A percentile compares a stretch with the other conserved stretches of the same genome.
phyloP scores from a whole-genome alignment of 2,113 vertebrate genomes.

The Sporophila hypoxantha region DNA sequence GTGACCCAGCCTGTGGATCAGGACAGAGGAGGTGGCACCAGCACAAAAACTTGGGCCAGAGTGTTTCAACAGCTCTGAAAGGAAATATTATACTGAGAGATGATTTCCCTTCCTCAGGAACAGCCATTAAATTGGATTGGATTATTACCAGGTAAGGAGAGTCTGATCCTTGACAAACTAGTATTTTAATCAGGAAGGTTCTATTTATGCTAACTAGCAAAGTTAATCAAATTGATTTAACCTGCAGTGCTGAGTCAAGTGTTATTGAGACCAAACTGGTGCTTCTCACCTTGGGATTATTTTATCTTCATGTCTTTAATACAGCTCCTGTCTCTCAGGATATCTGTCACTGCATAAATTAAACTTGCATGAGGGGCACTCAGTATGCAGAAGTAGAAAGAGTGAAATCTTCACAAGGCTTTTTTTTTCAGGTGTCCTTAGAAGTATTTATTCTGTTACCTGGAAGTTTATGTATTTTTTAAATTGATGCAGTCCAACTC shows the following conservation, averaged over 20 bases:
- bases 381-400: not conserved
- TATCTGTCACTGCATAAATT: constrained; percentile 25
- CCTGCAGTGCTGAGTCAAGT: not conserved
- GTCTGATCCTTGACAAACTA: not conserved
- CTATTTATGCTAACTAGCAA: not conserved
- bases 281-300: constrained; percentile 16
- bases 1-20: not conserved
- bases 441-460: not conserved
- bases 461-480: not conserved
- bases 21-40: not conserved
- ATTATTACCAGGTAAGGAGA: not conserved
- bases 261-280: not conserved
- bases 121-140: not conserved
- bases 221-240: constrained; percentile 5
- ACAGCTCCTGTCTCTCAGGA: constrained; percentile 4
- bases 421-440: not conserved
- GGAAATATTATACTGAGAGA: not conserved
- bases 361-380: not conserved
- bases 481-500: not conserved
- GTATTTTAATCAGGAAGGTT: not conserved
- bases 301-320: constrained; percentile 10
- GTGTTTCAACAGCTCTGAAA: not conserved
- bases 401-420: not conserved
- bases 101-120: not conserved
- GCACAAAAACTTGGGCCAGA: not conserved